Conservation (phyloP, 2,888 invertebrate genomes). For the Xestobium rufovillosum region DNA sequence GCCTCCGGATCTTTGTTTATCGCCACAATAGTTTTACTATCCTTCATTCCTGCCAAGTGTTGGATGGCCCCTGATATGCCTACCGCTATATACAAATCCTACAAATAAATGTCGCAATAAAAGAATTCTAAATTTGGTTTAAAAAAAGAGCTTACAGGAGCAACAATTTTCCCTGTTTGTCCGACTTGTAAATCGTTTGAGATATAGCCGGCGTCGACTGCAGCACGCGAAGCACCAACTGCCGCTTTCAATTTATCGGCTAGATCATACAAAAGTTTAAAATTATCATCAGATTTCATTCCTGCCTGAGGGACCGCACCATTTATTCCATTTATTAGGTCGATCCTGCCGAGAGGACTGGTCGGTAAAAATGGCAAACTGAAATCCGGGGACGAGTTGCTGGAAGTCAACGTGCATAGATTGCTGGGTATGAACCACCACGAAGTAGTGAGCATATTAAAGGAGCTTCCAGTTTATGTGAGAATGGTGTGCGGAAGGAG, state of each 20-base stretch:
- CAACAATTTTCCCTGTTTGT: constrained; percentile 95
- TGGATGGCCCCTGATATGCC: constrained; percentile 97
- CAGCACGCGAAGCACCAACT: constrained; percentile 91
- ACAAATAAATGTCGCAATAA: constrained; percentile 44
- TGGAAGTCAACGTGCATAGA: constrained; percentile 84
- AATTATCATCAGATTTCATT: constrained; percentile 93
- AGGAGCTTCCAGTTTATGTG: constrained; percentile 74
- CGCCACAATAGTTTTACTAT: constrained; percentile 95
- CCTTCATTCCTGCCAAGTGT: constrained; percentile 96
- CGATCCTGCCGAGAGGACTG: constrained; percentile 92
- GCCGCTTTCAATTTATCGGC: constrained; percentile 91
- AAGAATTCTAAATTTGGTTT: background rate
- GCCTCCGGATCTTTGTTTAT: constrained; percentile 97
- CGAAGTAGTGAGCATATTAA: constrained; percentile 79
- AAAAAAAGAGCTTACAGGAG: too few relatives aligned
- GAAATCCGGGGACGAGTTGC: constrained; percentile 89
- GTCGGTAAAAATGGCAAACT: constrained; percentile 87
- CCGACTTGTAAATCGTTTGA: constrained; percentile 94
- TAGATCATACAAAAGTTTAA: constrained; percentile 81
- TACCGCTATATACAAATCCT: constrained; percentile 90
- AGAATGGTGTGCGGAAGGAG: constrained; percentile 71
- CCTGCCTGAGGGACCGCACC: constrained; percentile 97
- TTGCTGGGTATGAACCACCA: constrained; percentile 84
- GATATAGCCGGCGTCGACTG: constrained; percentile 93
- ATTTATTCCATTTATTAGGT: constrained; percentile 98